A percentile compares a stretch with the other conserved stretches of the same genome.
These are phyloP conservation scores for Raja brachyura DNA, from an alignment of 2,113 vertebrate species.

Conservation along the genomic window DNA sequence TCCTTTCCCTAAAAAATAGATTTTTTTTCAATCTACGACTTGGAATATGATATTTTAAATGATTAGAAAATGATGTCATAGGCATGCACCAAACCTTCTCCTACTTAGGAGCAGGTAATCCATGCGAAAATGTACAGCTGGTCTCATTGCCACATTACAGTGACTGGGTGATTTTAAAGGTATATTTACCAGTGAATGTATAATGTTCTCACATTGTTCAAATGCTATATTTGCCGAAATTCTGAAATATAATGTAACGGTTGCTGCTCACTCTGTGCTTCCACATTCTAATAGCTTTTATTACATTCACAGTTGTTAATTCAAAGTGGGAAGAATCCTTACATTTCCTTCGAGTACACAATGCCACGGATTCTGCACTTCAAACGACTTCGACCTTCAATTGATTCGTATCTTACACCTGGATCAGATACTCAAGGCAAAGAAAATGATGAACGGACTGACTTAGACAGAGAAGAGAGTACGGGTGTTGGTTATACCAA, in stretches of 20 bases:
- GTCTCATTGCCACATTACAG: neutral
- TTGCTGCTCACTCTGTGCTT: neutral
- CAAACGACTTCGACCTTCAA: slow-evolving; percentile 61
- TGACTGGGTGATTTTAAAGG: neutral
- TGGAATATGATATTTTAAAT: neutral
- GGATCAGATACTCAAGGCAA: slow-evolving; percentile 62
- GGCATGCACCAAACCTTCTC: neutral
- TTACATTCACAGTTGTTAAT: slow-evolving; percentile 75
- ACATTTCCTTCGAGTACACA: slow-evolving; percentile 92
- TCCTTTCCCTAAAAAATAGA: neutral
- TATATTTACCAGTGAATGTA: neutral
- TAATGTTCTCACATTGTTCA: neutral
- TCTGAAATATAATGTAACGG: neutral
- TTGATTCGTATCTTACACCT: slow-evolving; percentile 58
- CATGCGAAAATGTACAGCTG: neutral
- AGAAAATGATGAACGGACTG: slow-evolving; percentile 39
- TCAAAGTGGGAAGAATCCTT: slow-evolving; percentile 85
- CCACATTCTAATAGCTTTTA: neutral
- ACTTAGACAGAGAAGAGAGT: slow-evolving; percentile 52
- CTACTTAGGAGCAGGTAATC: neutral
- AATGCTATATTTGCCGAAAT: neutral
- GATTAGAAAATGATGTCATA: neutral
- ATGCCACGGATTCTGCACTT: slow-evolving; percentile 72
- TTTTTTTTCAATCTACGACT: neutral
- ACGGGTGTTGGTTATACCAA: slow-evolving; percentile 62